Evolutionary conservation across 2,113 vertebrate species (phyloP), one percentile per base, ranked within the genome.

Genomic region (Megalops atlanticus): DNA sequence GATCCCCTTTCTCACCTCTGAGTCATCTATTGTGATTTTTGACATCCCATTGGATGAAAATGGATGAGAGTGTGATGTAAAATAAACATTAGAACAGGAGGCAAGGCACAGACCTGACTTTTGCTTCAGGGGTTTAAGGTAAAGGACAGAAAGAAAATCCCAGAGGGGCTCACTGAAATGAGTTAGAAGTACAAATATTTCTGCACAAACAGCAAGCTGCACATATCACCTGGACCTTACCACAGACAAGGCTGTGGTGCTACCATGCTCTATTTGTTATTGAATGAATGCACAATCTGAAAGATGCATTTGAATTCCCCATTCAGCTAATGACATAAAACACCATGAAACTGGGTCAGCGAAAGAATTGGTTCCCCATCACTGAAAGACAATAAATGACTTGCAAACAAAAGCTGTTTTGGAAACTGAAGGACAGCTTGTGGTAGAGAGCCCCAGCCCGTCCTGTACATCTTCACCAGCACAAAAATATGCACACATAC

Each of bases 261-360:
- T 12, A 14, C 47, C 47, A 49, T 49, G 47, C 47, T 49, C 38
- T n/a, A 38, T 80, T 74, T 72, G 33, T 47, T 74, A 38, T 41
- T 81, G 69, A 77, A 78, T 80, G 81, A 79, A 84, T 82, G 83
- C 83, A 85, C 83, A 78, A 69, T 74, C 35, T 83, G 81, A 88
- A 81, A 82, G 74, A 41, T 52, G 64, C 78, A 81, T 74, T 79
- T 52, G 21, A 47, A 77, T 80, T 41, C 33, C 79, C 43, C 83
- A 18, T 82, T 69, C 58, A 72, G 77, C 72, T 52, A 77, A 73
- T 58, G 47, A 77, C 24, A 43, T 68, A 49, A 71, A 76, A 64
- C 18, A 76, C 54, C 16, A 49, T 40, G 52, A 83, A 86, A 86
- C 10, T 87, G 74, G 85, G 83, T 83, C 83, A 84, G 52, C 5